These are phyloP conservation scores for Allolobophora icterica DNA, from an alignment of 2,888 invertebrate genomes.

Conservation along the genomic window DNA sequence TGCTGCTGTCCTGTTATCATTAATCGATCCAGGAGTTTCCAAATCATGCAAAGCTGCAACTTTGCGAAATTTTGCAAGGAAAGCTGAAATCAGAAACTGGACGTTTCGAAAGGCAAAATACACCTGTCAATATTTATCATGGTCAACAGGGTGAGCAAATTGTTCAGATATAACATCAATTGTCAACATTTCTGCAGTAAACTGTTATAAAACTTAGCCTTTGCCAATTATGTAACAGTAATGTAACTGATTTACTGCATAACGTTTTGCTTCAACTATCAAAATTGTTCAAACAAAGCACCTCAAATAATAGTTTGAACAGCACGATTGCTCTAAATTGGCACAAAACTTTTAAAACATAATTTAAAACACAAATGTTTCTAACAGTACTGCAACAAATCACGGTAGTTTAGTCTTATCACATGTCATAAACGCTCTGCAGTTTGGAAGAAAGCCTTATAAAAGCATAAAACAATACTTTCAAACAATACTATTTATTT, in stretches of 20 bases:
- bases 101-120: not conserved
- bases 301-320: not conserved
- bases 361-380: not conserved
- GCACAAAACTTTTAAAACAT: not conserved
- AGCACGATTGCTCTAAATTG: not conserved
- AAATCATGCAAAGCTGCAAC: not conserved
- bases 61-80: constrained; percentile 26
- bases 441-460: too few relatives aligned
- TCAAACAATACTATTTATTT: not conserved
- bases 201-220: not conserved
- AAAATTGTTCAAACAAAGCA: not conserved
- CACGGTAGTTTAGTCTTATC: not conserved
- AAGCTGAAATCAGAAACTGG: constrained; percentile 9
- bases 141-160: not conserved
- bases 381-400: not conserved
- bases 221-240: not conserved
- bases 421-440: not conserved
- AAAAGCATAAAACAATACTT: too few relatives aligned
- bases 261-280: not conserved
- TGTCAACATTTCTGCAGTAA: not conserved
- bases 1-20: not conserved
- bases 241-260: not conserved
- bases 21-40: not conserved
- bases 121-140: not conserved
- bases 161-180: not conserved